Percentiles rank a stretch among this genome's conserved stretches.
These are phyloP conservation scores for Maconellicoccus hirsutus DNA, from an alignment of 1,140 invertebrate species.

Conservation along the genomic window DNA sequence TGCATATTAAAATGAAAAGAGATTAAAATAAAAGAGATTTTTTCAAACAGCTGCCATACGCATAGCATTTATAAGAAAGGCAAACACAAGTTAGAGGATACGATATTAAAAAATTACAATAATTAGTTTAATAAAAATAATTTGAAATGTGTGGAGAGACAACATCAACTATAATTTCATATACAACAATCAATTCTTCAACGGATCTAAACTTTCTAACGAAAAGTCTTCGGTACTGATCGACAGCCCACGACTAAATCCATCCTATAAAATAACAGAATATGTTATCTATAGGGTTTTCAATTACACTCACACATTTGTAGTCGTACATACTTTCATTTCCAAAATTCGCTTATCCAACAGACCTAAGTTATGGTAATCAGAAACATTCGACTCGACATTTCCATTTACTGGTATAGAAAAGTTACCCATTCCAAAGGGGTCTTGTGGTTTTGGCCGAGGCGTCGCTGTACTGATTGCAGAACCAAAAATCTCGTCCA, in stretches of 20 bases:
- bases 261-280: conserved; percentile 46
- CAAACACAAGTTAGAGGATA: not conserved
- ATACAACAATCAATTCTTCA: conserved; percentile 38
- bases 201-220: conserved; percentile 70
- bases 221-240: conserved; percentile 74
- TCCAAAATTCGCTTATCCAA: conserved; percentile 66
- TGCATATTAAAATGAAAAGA: conserved; percentile 2
- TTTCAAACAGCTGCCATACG: not conserved
- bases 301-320: not conserved
- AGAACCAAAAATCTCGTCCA: conserved; percentile 28
- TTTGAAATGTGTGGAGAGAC: not conserved
- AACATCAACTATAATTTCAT: not conserved
- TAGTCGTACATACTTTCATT: conserved; percentile 53
- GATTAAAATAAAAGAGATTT: not conserved
- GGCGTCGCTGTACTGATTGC: conserved; percentile 26
- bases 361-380: conserved; percentile 58
- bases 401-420: conserved; percentile 30
- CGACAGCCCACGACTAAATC: conserved; percentile 65
- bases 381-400: conserved; percentile 33
- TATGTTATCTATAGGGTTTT: not conserved
- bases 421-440: conserved; percentile 74
- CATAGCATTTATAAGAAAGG: not conserved
- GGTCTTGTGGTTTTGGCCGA: conserved; percentile 34
- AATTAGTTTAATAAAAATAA: not conserved
- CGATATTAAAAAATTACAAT: not conserved